Conservation (phyloP, 2,888 invertebrate genomes). For the Matsumyia berberina region DNA sequence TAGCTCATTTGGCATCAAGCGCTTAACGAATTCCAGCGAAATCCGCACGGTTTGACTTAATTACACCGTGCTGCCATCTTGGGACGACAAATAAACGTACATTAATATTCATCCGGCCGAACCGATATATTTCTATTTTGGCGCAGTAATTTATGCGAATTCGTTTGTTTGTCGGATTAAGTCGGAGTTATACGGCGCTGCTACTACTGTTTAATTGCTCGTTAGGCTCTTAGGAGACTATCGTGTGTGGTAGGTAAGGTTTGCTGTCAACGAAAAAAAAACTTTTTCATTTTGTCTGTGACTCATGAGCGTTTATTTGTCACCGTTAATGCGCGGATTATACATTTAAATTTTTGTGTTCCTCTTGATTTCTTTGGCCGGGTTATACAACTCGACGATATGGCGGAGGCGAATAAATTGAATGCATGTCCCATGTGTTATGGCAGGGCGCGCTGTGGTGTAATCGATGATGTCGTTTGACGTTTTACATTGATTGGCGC, state of each 20-base stretch:
- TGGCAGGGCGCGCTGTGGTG: slow-evolving; percentile 16
- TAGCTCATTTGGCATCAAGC: slow-evolving; percentile 17
- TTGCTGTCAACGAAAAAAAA: background rate
- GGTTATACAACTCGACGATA: slow-evolving; percentile 38
- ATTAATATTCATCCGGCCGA: slow-evolving; percentile 45
- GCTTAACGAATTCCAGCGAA: slow-evolving; percentile 36
- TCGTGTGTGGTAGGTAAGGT: slow-evolving; percentile 9
- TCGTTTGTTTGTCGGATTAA: background rate
- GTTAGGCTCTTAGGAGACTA: background rate
- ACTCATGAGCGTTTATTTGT: slow-evolving; percentile 12
- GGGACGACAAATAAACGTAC: slow-evolving; percentile 9
- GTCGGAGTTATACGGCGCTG: slow-evolving; percentile 9
- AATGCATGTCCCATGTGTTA: slow-evolving; percentile 29
- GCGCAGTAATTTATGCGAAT: slow-evolving; percentile 4
- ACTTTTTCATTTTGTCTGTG: background rate
- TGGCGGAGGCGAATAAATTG: background rate
- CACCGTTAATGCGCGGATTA: background rate
- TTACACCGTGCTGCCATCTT: slow-evolving; percentile 48
- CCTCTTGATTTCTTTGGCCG: slow-evolving; percentile 24
- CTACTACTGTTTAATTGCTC: slow-evolving; percentile 20
- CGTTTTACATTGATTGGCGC: slow-evolving; percentile 33
- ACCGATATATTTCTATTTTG: slow-evolving; percentile 18
- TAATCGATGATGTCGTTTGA: slow-evolving; percentile 3
- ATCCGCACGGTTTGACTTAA: slow-evolving; percentile 24
- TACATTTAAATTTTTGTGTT: slow-evolving; percentile 29